A percentile compares a stretch with the other conserved stretches of the same genome.
Conservation (phyloP, 2,113 vertebrate species). For the Narcine bancroftii region DNA sequence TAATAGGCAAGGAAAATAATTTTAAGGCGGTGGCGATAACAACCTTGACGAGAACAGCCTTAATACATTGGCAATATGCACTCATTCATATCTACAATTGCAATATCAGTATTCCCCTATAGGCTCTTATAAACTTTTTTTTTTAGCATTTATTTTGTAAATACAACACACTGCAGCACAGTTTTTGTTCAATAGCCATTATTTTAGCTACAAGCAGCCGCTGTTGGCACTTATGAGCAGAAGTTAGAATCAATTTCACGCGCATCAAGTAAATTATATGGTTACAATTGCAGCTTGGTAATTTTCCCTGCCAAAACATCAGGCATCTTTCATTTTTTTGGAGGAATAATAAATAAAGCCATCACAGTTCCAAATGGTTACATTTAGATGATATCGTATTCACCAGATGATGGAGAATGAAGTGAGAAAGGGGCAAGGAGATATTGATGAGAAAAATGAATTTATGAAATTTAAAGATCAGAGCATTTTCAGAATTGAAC, state of each 20-base stretch:
- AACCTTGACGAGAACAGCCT: conserved; percentile 54
- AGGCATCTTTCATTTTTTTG: not conserved
- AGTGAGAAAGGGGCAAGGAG: not conserved
- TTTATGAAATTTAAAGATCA: not conserved
- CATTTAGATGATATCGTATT: not conserved
- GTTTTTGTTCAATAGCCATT: conserved; percentile 5
- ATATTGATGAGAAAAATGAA: not conserved
- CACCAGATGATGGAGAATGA: not conserved
- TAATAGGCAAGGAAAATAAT: conserved; percentile 63
- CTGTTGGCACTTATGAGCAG: not conserved
- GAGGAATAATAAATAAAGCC: conserved; percentile 31
- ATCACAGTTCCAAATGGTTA: not conserved
- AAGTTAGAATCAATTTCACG: not conserved
- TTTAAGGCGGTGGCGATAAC: conserved; percentile 65
- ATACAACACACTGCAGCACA: conserved; percentile 37
- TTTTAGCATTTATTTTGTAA: conserved; percentile 26
- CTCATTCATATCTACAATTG: conserved; percentile 46
- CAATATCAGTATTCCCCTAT: conserved; percentile 37
- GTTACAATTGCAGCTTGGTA: not conserved
- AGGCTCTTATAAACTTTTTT: conserved; percentile 34
- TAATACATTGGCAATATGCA: conserved; percentile 44
- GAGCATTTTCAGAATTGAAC: not conserved
- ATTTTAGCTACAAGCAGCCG: conserved; percentile 9
- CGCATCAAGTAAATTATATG: conserved; percentile 18
- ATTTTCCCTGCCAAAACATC: not conserved